phyloP scores from a whole-genome alignment of 2,888 invertebrate genomes.

The Lagria hirta region DNA sequence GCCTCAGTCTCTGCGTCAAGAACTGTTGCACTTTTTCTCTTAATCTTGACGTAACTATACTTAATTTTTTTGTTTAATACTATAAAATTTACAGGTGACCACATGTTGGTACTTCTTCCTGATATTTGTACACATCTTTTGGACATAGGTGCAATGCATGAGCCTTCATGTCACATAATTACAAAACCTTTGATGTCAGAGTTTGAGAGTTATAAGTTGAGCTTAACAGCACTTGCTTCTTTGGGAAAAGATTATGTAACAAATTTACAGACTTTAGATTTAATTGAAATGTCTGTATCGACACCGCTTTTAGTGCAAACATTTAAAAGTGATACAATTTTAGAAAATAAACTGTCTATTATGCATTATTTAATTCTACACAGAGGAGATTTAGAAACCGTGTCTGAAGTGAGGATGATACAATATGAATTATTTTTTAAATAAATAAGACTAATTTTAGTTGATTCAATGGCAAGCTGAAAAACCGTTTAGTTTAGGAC shows the following conservation, averaged over 20 bases:
- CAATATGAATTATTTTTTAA: conserved; percentile 10
- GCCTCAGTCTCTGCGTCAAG: no score
- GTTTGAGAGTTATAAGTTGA: conserved; percentile 62
- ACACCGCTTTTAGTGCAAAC: conserved; percentile 68
- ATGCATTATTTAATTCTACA: conserved; percentile 82
- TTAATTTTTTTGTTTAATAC: no score
- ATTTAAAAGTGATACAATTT: conserved; percentile 66
- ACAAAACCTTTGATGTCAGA: conserved; percentile 65
- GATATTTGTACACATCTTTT: conserved; percentile 82
- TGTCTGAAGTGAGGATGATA: conserved; percentile 63
- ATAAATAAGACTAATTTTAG: conserved; percentile 44
- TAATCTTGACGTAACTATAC: no score
- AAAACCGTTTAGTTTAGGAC: conserved; percentile 63
- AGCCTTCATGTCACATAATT: conserved; percentile 79
- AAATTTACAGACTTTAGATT: conserved; percentile 71
- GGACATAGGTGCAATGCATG: conserved; percentile 81
- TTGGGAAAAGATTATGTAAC: conserved; percentile 60
- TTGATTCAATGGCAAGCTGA: conserved; percentile 64
- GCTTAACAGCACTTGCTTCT: conserved; percentile 66
- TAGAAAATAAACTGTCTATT: conserved; percentile 76
- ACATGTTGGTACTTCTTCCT: conserved; percentile 80
- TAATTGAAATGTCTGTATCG: conserved; percentile 67
- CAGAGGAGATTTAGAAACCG: conserved; percentile 70
- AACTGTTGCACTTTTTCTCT: no score
- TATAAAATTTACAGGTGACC: conserved; percentile 73